Evolutionary conservation across 2,888 invertebrate genomes (phyloP).

Genomic region (Electrophaes corylata): DNA sequence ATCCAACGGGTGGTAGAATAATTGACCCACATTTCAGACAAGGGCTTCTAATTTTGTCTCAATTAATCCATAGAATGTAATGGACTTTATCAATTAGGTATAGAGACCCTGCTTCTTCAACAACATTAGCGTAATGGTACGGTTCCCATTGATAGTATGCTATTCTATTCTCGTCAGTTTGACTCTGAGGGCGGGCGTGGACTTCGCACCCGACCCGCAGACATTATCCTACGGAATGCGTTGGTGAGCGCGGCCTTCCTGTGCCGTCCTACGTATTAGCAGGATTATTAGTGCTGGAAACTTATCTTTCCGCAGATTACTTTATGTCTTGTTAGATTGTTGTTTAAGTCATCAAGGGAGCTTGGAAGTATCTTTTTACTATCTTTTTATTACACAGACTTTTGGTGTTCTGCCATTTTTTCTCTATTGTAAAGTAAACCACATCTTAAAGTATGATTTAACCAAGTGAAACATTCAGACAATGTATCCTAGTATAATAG

Average conservation of each 20-base stretch:
- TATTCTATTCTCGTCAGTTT: constrained; percentile 19
- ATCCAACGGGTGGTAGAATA: neutral
- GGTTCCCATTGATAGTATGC: constrained; percentile 3
- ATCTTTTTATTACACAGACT: no score
- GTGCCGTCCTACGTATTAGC: constrained; percentile 5
- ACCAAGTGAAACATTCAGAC: no score
- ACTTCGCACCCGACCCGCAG: constrained; percentile 19
- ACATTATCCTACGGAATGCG: constrained; percentile 15
- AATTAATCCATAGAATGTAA: neutral
- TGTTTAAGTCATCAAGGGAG: neutral
- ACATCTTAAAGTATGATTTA: no score
- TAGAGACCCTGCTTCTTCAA: neutral
- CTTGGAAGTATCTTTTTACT: no score
- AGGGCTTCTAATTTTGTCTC: neutral
- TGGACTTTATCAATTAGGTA: neutral
- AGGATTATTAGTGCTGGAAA: neutral
- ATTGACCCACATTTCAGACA: neutral
- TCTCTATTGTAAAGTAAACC: no score
- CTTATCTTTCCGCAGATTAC: neutral
- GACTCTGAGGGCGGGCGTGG: constrained; percentile 10
- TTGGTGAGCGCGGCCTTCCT: constrained; percentile 12
- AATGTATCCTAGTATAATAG: no score
- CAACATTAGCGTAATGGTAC: neutral
- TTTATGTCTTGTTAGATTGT: neutral
- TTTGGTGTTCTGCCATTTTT: no score